phyloP scores from a whole-genome alignment of 2,113 vertebrate genomes.

The Tympanuchus pallidicinctus region DNA sequence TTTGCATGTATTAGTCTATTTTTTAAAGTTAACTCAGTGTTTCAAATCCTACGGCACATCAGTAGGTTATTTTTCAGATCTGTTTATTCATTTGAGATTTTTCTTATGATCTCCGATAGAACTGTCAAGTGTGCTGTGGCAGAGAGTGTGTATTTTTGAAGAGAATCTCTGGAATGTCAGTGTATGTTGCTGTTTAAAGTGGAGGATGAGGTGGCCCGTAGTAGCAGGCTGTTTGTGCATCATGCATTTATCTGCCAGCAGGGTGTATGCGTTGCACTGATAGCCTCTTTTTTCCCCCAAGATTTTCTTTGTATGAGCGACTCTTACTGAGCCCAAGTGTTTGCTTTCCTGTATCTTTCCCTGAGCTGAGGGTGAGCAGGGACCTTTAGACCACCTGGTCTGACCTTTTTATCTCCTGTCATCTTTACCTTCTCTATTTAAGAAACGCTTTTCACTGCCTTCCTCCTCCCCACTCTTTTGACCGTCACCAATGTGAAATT shows the following conservation, averaged over 20 bases:
- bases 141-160: neutral
- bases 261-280: neutral
- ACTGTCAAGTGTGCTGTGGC: neutral
- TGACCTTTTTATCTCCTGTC: conserved; percentile 47
- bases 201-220: neutral
- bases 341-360: conserved; percentile 52
- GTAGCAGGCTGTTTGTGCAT: neutral
- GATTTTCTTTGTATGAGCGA: conserved; percentile 22
- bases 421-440: conserved; percentile 24
- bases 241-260: neutral
- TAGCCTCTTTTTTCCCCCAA: neutral
- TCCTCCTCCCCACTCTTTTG: neutral
- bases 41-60: neutral
- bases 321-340: conserved; percentile 34
- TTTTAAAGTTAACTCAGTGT: conserved; percentile 31
- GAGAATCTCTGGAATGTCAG: conserved; percentile 29
- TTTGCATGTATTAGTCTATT: conserved; percentile 64
- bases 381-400: conserved; percentile 47
- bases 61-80: conserved; percentile 8
- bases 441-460: neutral
- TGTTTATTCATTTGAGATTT: neutral
- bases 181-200: neutral
- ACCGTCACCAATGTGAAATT: neutral
- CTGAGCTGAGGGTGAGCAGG: conserved; percentile 14
- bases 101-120: neutral